phyloP scores from a whole-genome alignment of 2,888 invertebrate genomes.

The Cacoxenus indagator region DNA sequence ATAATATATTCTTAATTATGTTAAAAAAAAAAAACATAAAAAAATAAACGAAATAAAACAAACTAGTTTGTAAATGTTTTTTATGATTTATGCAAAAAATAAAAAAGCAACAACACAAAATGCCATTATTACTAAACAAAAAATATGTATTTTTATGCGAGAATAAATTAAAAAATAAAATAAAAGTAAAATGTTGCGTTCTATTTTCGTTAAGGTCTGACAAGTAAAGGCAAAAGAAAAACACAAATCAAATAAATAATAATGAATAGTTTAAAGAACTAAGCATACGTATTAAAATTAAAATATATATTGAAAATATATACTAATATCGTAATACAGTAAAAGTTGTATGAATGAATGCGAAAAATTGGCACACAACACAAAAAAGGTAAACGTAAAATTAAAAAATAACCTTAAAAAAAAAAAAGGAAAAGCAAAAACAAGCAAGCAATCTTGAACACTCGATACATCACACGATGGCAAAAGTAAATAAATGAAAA shows the following conservation, averaged over 20 bases:
- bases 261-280: slow-evolving; percentile 12
- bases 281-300: slow-evolving; percentile 27
- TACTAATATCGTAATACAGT: slow-evolving; percentile 57
- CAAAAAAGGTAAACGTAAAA: slow-evolving; percentile 36
- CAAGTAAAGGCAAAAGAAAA: neutral
- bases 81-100: slow-evolving; percentile 56
- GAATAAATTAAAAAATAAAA: slow-evolving; percentile 17
- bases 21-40: slow-evolving; percentile 33
- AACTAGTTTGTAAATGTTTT: slow-evolving; percentile 63
- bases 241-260: slow-evolving; percentile 18
- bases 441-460: slow-evolving; percentile 29
- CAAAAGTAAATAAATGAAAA: slow-evolving; percentile 59
- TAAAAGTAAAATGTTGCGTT: too few relatives aligned
- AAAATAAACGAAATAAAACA: slow-evolving; percentile 51
- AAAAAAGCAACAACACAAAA: slow-evolving; percentile 35
- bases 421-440: neutral
- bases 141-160: slow-evolving; percentile 32
- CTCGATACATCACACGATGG: neutral
- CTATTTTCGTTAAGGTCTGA: slow-evolving; percentile 20
- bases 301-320: slow-evolving; percentile 40
- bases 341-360: slow-evolving; percentile 28
- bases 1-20: slow-evolving; percentile 49
- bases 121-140: slow-evolving; percentile 52
- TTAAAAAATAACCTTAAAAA: neutral
- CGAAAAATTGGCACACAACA: slow-evolving; percentile 33